Base-by-base conservation (phyloP, 2,888 invertebrate genomes). In the Galerucella pusilla region DNA sequence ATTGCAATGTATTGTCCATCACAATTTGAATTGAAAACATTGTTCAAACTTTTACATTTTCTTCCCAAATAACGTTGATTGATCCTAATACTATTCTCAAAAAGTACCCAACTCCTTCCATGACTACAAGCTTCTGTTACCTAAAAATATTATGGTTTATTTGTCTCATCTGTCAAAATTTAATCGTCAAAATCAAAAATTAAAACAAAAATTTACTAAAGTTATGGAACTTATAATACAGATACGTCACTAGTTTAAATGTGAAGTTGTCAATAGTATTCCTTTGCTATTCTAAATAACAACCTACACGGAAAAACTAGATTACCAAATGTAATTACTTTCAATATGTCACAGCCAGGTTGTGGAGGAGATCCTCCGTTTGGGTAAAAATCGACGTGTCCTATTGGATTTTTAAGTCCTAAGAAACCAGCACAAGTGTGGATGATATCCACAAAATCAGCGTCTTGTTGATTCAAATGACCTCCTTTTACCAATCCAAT, bases 301-400 rank as follows among this genome's bases (percentile, higher is more conserved):
- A 28, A 2, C 3, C 28, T 28, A 28, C 2, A 28, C 3, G 28
- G 28, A 28, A 28, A 28, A 28, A 4, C 35, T 35, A 35, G 4
- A 6, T 35, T 35, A 35, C 6, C 35, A 35, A 35, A 35, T 35
- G 35, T 35, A 35, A 65, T 75, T 67, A 81, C 82, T 73, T 77
- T 77, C n/a, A 80, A 49, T 10, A 81, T 71, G 16, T n/a, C 61
- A 83, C 94, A 94, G 0, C 94, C 94, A 0, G 94, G 94, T 82
- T 94, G 94, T 0, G 89, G 88, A 0, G 92, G 89, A 49, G 81
- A 86, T 0, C 94, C 94, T 14, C 91, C 90, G 84, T 94, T 94
- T 0, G 94, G 94, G 87, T 93, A 94, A 84, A 94, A 94, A 85
- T 94, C 94, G 0, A 88, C 92, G 83, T 93, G 91, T 0, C 94